These are phyloP conservation scores for Caranx melampygus DNA, from an alignment of 2,113 vertebrate genomes.

Conservation along the genomic window DNA sequence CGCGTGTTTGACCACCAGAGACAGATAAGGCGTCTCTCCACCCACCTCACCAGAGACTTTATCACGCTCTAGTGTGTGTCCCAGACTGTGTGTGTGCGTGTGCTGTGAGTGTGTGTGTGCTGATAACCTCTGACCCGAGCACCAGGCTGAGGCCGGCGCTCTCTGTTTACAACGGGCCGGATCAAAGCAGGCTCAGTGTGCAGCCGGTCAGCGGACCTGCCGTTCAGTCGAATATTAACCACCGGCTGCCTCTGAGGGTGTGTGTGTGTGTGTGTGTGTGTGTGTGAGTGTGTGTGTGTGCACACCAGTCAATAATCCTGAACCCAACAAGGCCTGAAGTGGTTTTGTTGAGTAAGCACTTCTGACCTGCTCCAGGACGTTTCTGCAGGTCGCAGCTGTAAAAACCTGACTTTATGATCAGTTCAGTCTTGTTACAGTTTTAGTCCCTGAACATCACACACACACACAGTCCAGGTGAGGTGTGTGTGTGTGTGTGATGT, in stretches of 20 bases:
- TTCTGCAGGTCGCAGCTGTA: background rate
- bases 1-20: slow-evolving; percentile 72
- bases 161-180: slow-evolving; percentile 73
- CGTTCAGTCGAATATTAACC: slow-evolving; percentile 84
- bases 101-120: slow-evolving; percentile 39
- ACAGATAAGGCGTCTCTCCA: slow-evolving; percentile 86
- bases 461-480: too few species aligned
- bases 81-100: slow-evolving; percentile 39
- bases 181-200: slow-evolving; percentile 85
- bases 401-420: too few species aligned
- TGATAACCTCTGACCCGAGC: slow-evolving; percentile 78
- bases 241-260: slow-evolving; percentile 46
- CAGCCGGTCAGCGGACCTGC: slow-evolving; percentile 82
- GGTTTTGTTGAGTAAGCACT: slow-evolving; percentile 62
- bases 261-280: slow-evolving; percentile 30
- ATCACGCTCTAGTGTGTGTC: slow-evolving; percentile 79
- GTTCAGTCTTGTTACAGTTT: too few species aligned
- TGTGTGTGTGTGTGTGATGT: too few species aligned
- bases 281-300: slow-evolving; percentile 41
- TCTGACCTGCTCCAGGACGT: slow-evolving; percentile 20
- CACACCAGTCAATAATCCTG: slow-evolving; percentile 71
- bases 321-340: slow-evolving; percentile 76
- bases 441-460: too few species aligned
- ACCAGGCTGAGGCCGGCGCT: slow-evolving; percentile 50
- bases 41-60: slow-evolving; percentile 82